A percentile compares a stretch with the other conserved stretches of the same genome.
Conservation (phyloP, 35 echinoderm and acorn worm genomes). For the Acanthaster planci region DNA sequence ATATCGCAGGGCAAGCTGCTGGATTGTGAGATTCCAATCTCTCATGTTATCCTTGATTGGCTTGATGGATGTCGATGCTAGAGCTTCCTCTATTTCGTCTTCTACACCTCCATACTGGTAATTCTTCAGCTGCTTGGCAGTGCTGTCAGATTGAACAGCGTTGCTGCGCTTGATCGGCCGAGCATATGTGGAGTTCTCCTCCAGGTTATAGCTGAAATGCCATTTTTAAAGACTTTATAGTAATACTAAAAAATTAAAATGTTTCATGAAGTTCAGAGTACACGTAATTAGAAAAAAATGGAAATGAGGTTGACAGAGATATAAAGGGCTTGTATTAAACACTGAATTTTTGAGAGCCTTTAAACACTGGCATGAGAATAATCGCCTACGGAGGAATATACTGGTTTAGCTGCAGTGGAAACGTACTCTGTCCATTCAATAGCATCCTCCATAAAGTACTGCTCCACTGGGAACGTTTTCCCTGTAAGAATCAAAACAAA, state of each 20-base stretch:
- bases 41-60: conserved; percentile 48
- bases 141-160: conserved; percentile 53
- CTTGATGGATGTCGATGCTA: conserved; percentile 35
- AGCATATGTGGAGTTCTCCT: conserved; percentile 54
- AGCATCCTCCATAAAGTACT: conserved; percentile 77
- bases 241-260: neutral
- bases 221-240: neutral
- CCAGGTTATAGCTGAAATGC: conserved; percentile 38
- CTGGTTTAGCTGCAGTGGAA: too few relatives aligned
- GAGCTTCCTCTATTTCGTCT: conserved; percentile 56
- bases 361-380: too few relatives aligned
- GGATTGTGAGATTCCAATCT: conserved; percentile 68
- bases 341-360: neutral
- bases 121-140: conserved; percentile 39
- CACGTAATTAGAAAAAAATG: neutral
- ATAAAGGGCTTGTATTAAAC: neutral
- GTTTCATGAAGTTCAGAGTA: neutral
- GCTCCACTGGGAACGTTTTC: conserved; percentile 73
- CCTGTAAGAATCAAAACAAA: conserved; percentile 32
- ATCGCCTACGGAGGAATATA: too few relatives aligned
- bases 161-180: conserved; percentile 62
- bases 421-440: conserved; percentile 66
- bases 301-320: neutral
- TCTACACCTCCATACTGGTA: conserved; percentile 46
- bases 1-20: conserved; percentile 64